Evolutionary conservation across 2,113 vertebrate genomes (phyloP), one percentile per base, ranked within the genome.

Genomic region (Cisticola juncidis): DNA sequence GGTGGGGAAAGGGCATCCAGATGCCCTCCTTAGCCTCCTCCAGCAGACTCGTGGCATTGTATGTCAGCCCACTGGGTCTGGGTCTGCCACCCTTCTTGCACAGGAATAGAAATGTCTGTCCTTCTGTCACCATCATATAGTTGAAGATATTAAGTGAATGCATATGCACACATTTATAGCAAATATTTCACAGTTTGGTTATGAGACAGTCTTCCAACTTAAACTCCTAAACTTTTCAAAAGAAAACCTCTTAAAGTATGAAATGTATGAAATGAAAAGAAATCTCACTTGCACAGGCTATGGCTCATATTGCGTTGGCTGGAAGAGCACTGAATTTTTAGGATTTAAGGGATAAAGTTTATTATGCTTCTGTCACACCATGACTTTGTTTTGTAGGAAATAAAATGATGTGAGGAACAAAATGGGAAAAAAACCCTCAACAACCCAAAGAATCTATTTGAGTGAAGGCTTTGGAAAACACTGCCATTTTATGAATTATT

Each of bases 401-500:
- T 66, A 86, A 92, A 86, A 71, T 69, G 1, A 92, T 58, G 18
- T 31, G 62, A 90, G 62, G 60, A 90, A 82, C 14, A 77, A 96
- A 96, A 93, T 54, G 19, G 48, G 3, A 1, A 20, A 80, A 65
- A 58, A 71, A 23, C 1, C 9, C 35, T 47, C 47, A 81, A 8
- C 3, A 26, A 5, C 17, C 38, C 26, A 58, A 88, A 92, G 44
- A 51, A 76, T 66, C 79, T n/a, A 8, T 86, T 82, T 38, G 36
- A 91, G 51, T 70, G 85, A 88, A 93, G 56, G 62, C 47, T 90
- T 74, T 42, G 29, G 78, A 78, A 94, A 92, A 82, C 26, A 72
- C 6, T 95, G 61, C 64, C 36, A 79, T 95, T 87, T 94, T 79
- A 71, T 72, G 51, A 91, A 94, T 92, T 90, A 79, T 91, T 94